Percentiles rank a stretch among this genome's conserved stretches.
phyloP scores from a whole-genome alignment of 2,797 vertebrate genomes.

The Peromyscus aztecus region DNA sequence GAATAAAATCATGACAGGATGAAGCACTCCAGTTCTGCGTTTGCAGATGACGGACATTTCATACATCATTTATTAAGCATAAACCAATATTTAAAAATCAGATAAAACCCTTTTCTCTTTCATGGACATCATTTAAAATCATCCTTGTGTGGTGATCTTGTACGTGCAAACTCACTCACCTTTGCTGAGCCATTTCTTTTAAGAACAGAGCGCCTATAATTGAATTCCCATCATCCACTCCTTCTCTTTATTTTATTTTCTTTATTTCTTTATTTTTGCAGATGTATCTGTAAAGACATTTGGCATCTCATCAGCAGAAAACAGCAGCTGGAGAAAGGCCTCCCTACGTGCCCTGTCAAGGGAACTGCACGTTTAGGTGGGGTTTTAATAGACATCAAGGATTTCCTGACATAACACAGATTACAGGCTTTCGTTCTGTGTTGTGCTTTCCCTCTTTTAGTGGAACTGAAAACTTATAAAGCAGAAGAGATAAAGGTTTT shows the following conservation, averaged over 20 bases:
- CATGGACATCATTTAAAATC: conserved; percentile 82
- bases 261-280: background rate
- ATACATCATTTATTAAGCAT: conserved; percentile 67
- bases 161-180: conserved; percentile 79
- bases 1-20: conserved; percentile 43
- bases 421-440: conserved; percentile 85
- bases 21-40: conserved; percentile 49
- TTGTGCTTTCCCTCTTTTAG: conserved; percentile 87
- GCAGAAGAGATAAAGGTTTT: conserved; percentile 83
- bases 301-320: conserved; percentile 90
- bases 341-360: conserved; percentile 86
- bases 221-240: conserved; percentile 78
- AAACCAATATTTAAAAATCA: conserved; percentile 79
- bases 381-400: conserved; percentile 88
- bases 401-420: conserved; percentile 87
- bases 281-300: conserved; percentile 87
- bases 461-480: conserved; percentile 87
- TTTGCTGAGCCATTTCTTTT: conserved; percentile 82
- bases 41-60: conserved; percentile 63
- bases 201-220: conserved; percentile 85
- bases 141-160: conserved; percentile 76
- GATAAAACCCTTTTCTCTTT: conserved; percentile 77
- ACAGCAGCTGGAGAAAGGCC: conserved; percentile 88
- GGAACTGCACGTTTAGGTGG: conserved; percentile 88
- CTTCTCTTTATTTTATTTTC: background rate